Evolutionary conservation across 1,140 invertebrate species (phyloP).

Genomic region (Ganaspis sp.): DNA sequence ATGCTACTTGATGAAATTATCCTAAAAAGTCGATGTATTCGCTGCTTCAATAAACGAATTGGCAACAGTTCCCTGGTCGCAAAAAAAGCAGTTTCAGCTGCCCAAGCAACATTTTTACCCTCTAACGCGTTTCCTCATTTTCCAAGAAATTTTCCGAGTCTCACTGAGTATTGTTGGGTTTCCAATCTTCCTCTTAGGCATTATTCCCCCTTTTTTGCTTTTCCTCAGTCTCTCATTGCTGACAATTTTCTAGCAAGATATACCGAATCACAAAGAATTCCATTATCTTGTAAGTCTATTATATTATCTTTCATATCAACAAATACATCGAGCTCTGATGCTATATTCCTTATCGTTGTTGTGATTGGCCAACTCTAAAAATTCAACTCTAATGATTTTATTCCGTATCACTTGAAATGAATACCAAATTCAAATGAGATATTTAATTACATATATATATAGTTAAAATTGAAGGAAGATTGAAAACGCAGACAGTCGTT

Average conservation of each 20-base stretch:
- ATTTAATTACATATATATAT: not conserved
- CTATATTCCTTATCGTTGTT: not conserved
- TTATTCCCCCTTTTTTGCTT: not conserved
- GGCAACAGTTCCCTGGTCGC: conserved; percentile 12
- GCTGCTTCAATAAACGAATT: conserved; percentile 25
- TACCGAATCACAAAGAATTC: not conserved
- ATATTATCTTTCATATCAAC: not conserved
- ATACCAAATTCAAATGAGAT: not conserved
- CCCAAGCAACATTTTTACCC: conserved; percentile 18
- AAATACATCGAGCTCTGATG: not conserved
- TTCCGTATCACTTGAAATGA: not conserved
- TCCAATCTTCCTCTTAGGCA: conserved; percentile 1
- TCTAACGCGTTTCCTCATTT: conserved; percentile 2
- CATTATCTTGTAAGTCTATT: not conserved
- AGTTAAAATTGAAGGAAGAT: not conserved
- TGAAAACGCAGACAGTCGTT: conserved; percentile 7
- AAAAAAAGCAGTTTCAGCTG: conserved; percentile 1
- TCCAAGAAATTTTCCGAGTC: conserved; percentile 7
- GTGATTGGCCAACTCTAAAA: not conserved
- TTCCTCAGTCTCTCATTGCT: not conserved
- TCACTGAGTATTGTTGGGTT: conserved; percentile 10
- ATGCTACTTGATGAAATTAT: conserved; percentile 8
- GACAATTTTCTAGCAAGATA: not conserved
- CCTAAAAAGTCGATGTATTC: conserved; percentile 25
- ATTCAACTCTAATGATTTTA: not conserved